Evolutionary conservation across 2,888 invertebrate genomes (phyloP), one percentile per base, ranked within the genome.

Genomic region (Eilema griseolum): DNA sequence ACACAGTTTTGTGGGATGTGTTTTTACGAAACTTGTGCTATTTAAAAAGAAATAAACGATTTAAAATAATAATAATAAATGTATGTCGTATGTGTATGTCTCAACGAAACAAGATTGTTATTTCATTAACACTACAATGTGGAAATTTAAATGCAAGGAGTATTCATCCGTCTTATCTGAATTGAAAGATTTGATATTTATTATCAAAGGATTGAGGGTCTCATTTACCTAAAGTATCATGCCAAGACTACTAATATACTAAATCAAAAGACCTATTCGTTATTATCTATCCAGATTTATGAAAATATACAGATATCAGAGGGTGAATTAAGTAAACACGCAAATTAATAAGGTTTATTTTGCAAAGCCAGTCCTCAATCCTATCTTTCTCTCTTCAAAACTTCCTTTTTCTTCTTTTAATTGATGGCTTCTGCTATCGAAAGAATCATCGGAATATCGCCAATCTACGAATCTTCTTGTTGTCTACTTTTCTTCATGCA

Each of bases 261-360:
- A 52, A 52, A 52, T 52, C 52, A 52, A 52, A 52, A 52, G 52
- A n/a, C 52, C 52, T 52, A 52, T 52, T 52, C 8, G n/a, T n/a
- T 52, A n/a, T 52, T 52, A 52, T 52, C 52, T 52, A 52, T 52
- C 52, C n/a, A 52, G 52, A 52, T 52, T 52, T 52, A 52, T 52
- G n/a, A 12, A 63, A 5, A 28, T 52, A 26, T 64, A 52, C n/a
- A n/a, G n/a, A 28, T 64, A n/a, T 28, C 4, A 60, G 60, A 24
- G 71, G 72, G 77, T 73, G 64, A 86, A 88, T 88, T 66, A 92
- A 88, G 87, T 83, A 92, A 91, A 93, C 90, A 86, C 92, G 86
- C 81, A 81, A 86, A 76, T 89, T 80, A 76, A 85, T 76, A 86
- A 77, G 74, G 69, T 93, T 93, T 93, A 93, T 93, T 93, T 86